Evolutionary conservation across 2,113 vertebrate species (phyloP).

Genomic region (Puntigrus tetrazona): DNA sequence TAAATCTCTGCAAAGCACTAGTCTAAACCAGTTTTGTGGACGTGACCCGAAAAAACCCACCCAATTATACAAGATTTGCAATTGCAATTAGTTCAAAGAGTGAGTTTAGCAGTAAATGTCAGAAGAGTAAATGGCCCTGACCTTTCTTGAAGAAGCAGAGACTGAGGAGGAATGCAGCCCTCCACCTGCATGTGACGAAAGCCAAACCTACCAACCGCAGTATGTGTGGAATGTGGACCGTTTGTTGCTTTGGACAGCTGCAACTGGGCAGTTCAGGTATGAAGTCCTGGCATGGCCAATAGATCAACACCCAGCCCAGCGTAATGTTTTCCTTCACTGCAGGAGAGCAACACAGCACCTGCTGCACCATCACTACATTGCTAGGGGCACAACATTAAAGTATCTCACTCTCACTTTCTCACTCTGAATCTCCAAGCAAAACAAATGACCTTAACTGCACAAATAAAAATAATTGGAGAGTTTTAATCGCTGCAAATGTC

Average conservation of each 20-base stretch:
- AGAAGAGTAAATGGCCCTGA: background rate
- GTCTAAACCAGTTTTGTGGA: background rate
- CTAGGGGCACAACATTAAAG: background rate
- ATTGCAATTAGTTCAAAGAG: background rate
- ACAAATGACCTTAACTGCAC: conserved; percentile 37
- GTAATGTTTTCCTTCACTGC: background rate
- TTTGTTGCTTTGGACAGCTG: conserved; percentile 25
- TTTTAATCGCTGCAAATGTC: conserved; percentile 46
- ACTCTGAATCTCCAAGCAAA: conserved; percentile 18
- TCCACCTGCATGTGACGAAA: conserved; percentile 45
- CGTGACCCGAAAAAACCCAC: background rate
- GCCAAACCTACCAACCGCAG: conserved; percentile 33
- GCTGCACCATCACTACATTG: conserved; percentile 15
- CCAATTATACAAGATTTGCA: background rate
- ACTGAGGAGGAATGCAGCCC: conserved; percentile 11
- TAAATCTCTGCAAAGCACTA: background rate
- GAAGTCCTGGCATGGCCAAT: background rate
- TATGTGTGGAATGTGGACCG: conserved; percentile 45
- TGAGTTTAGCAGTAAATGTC: background rate
- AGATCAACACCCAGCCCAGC: background rate
- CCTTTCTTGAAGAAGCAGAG: background rate
- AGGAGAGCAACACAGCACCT: conserved; percentile 39
- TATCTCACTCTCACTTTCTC: background rate
- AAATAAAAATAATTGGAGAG: conserved; percentile 44
- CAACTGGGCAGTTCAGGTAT: conserved; percentile 13